Base-by-base conservation (phyloP, 2,797 vertebrate species). In the Gadopsis marmoratus region DNA sequence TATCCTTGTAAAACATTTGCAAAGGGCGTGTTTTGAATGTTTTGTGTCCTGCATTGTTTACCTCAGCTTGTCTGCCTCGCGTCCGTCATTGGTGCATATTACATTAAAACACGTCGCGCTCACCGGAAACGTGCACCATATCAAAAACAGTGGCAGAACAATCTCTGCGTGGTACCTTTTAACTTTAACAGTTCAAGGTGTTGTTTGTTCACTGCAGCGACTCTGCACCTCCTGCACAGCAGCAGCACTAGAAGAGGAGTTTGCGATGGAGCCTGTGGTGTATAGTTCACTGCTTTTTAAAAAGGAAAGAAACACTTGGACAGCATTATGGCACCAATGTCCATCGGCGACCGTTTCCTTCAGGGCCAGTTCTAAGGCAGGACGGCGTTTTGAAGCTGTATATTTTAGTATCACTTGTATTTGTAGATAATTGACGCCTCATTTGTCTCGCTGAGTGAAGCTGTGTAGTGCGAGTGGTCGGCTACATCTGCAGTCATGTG, bases 401-500 rank as follows among this genome's bases (percentile, higher is more conserved):
- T 39, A 39, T 64, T 65, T 71, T 31, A 67, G 11, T 11, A 26
- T 39, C 41, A 31, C 43, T 58, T 59, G 56, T 41, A 62, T 77
- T 67, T 78, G 43, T 75, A 12, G 55, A 70, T 33, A 58, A 21
- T 62, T 33, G 60, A 76, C 26, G 37, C 33, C 13, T 50, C 12
- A 72, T 70, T 41, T 66, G 17, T 69, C 43, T 73, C 54, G 35
- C 55, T 8, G 55, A 48, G 50, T 14, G 56, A 55, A 35, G 17
- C 29, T 23, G 26, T 45, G 43, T 8, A 10, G 19, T 17, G 8
- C 29, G 29, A 19, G n/a, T 37, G 61, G 10, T 5, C 43, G 23
- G 50, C 26, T 59, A 26, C 61, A 71, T 54, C 23, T 76, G 76
- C 69, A 82, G 43, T 71, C 55, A 66, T 76, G 66, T 70, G 74